These are phyloP conservation scores for Aethes cnicana DNA, from an alignment of 2,888 invertebrate species.

Conservation along the genomic window DNA sequence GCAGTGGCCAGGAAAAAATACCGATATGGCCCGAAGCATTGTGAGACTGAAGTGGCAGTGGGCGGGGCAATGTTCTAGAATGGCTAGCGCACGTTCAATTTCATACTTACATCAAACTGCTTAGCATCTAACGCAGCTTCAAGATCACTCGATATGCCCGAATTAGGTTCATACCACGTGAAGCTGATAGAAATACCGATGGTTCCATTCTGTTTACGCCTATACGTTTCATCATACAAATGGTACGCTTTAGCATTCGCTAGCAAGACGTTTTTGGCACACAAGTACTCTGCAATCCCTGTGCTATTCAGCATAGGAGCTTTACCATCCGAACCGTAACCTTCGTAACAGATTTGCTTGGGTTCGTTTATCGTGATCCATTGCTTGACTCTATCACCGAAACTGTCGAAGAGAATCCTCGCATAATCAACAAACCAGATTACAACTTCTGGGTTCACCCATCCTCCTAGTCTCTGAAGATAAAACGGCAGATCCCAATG, in stretches of 20 bases:
- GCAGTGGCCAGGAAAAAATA: too few relatives aligned
- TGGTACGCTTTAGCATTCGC: constrained; percentile 61
- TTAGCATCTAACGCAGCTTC: constrained; percentile 7
- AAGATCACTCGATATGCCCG: constrained; percentile 9
- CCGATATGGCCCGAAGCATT: too few relatives aligned
- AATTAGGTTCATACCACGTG: constrained; percentile 6
- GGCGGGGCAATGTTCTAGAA: too few relatives aligned
- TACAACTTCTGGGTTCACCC: constrained; percentile 48
- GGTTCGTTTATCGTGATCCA: constrained; percentile 88
- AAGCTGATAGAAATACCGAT: constrained; percentile 12
- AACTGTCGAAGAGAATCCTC: constrained; percentile 62
- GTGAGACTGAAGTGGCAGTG: too few relatives aligned
- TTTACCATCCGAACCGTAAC: constrained; percentile 46
- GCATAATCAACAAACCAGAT: constrained; percentile 59
- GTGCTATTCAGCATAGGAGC: constrained; percentile 8
- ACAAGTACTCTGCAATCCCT: constrained; percentile 7
- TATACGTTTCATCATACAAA: constrained; percentile 44
- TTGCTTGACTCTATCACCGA: constrained; percentile 77
- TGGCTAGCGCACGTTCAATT: too few relatives aligned
- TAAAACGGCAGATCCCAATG: constrained; percentile 82
- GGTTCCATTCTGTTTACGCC: constrained; percentile 6
- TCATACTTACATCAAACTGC: constrained; percentile 15
- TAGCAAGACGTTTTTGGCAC: constrained; percentile 15
- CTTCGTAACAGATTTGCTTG: constrained; percentile 44
- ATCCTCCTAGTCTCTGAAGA: constrained; percentile 40